A percentile compares a stretch with the other conserved stretches of the same genome.
phyloP scores from a whole-genome alignment of 2,888 invertebrate species.

The Drosophila melanosoma region DNA sequence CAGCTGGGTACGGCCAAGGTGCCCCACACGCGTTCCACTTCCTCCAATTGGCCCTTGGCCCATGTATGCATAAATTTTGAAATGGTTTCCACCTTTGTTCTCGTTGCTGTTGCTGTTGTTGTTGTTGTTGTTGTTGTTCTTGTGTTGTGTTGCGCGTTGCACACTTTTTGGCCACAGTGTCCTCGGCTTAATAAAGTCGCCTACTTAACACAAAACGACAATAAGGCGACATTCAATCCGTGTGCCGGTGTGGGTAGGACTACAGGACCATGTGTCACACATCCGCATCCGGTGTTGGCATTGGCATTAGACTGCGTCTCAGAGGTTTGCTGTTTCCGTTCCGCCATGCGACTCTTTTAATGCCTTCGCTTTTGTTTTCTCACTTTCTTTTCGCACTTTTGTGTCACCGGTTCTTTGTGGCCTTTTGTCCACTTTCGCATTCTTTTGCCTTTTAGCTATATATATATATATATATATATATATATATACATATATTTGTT shows the following conservation, averaged over 20 bases:
- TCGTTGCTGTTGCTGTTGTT: slow-evolving; percentile 21
- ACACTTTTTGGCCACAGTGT: slow-evolving; percentile 59
- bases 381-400: slow-evolving; percentile 21
- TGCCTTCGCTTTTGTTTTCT: slow-evolving; percentile 46
- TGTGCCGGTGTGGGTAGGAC: background rate
- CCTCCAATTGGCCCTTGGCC: slow-evolving; percentile 33
- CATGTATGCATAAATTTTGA: slow-evolving; percentile 62
- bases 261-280: slow-evolving; percentile 70
- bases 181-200: slow-evolving; percentile 75
- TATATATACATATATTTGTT: background rate
- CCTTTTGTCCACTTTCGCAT: slow-evolving; percentile 13
- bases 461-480: slow-evolving; percentile 2
- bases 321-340: slow-evolving; percentile 69
- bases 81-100: slow-evolving; percentile 28
- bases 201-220: slow-evolving; percentile 76
- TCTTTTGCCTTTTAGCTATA: slow-evolving; percentile 9
- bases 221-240: slow-evolving; percentile 47
- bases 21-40: slow-evolving; percentile 10
- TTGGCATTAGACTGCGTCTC: slow-evolving; percentile 63
- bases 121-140: slow-evolving; percentile 19
- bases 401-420: slow-evolving; percentile 30
- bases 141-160: slow-evolving; percentile 40
- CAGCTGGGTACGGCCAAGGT: slow-evolving; percentile 48
- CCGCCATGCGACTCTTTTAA: slow-evolving; percentile 60
- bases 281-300: slow-evolving; percentile 72